Percentiles rank a stretch among this genome's conserved stretches.
Conservation (phyloP, 2,113 vertebrate species). For the Plectropomus leopardus region DNA sequence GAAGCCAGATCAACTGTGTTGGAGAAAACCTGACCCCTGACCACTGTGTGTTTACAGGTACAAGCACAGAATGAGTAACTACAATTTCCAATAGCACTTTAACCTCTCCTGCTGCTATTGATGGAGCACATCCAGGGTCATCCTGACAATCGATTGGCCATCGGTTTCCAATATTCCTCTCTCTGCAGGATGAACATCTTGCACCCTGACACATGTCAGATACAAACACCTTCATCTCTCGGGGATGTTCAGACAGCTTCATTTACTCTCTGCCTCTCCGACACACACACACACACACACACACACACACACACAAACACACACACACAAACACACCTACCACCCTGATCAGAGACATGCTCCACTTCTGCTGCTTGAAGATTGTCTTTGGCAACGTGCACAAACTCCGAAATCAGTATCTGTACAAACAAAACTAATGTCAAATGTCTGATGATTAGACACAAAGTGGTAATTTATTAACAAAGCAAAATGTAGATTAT, state of each 20-base stretch:
- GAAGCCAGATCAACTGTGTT: not conserved
- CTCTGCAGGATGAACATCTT: constrained; percentile 17
- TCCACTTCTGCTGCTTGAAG: not conserved
- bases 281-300: not conserved
- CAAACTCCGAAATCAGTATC: not conserved
- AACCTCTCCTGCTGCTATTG: constrained; percentile 2
- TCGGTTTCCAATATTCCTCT: constrained; percentile 39
- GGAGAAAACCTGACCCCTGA: not conserved
- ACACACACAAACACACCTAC: not conserved
- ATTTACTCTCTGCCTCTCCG: constrained; percentile 3
- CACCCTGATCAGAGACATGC: not conserved
- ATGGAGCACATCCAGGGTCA: constrained; percentile 17
- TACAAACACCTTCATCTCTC: constrained; percentile 35
- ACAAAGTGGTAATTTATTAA: not conserved
- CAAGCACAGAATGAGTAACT: not conserved
- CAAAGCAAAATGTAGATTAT: not conserved
- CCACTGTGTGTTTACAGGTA: not conserved
- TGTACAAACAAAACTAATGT: not conserved
- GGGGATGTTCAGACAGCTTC: constrained; percentile 22
- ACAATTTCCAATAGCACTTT: not conserved
- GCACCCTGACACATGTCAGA: constrained; percentile 40
- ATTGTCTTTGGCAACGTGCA: not conserved
- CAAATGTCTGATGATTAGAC: not conserved
- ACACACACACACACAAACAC: not conserved
- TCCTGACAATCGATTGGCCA: constrained; percentile 21